These are phyloP conservation scores for Aplocera efformata DNA, from an alignment of 2,888 invertebrate species.

Conservation along the genomic window DNA sequence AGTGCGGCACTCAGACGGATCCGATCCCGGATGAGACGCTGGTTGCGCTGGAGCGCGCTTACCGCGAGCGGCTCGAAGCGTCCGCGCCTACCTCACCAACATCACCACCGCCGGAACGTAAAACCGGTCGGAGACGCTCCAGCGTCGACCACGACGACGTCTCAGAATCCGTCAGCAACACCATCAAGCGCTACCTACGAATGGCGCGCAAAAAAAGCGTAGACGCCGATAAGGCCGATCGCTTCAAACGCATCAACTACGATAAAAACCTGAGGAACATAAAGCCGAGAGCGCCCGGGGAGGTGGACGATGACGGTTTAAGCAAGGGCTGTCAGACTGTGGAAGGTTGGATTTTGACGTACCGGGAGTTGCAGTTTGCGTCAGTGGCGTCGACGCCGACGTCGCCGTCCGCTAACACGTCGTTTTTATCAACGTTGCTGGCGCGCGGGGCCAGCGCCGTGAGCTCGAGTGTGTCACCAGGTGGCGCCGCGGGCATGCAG, in stretches of 20 bases:
- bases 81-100: constrained; percentile 61
- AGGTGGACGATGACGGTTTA: constrained; percentile 88
- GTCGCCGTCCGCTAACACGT: constrained; percentile 75
- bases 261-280: constrained; percentile 91
- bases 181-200: constrained; percentile 90
- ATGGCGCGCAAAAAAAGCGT: constrained; percentile 94
- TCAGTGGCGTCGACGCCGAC: constrained; percentile 69
- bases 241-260: constrained; percentile 93
- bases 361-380: constrained; percentile 60
- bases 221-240: constrained; percentile 88
- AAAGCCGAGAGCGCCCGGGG: constrained; percentile 87
- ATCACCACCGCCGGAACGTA: constrained; percentile 60
- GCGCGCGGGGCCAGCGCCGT: constrained; percentile 53
- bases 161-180: constrained; percentile 92
- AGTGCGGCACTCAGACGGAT: constrained; percentile 82
- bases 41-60: constrained; percentile 69
- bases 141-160: constrained; percentile 92
- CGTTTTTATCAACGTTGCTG: constrained; percentile 64
- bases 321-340: constrained; percentile 89
- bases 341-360: constrained; percentile 85
- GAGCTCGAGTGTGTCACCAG: constrained; percentile 63
- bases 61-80: constrained; percentile 65
- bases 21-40: constrained; percentile 80
- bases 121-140: constrained; percentile 82
- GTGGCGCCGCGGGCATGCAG: constrained; percentile 84